Percentiles rank a stretch among this genome's conserved stretches.
Conservation (phyloP, 2,888 invertebrate species). For the Eupithecia tripunctaria region DNA sequence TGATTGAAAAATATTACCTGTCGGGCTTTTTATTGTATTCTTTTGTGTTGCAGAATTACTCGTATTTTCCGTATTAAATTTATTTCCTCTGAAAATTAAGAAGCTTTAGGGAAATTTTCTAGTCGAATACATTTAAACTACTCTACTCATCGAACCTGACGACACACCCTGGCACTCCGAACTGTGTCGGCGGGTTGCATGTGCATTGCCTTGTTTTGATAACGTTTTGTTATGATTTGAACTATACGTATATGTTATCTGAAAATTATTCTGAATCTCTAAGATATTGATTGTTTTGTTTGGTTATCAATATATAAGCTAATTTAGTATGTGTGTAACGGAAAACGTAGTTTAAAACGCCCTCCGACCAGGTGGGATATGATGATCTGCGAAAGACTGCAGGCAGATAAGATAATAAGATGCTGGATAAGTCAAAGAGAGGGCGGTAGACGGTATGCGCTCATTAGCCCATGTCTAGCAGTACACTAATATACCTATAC, state of each 20-base stretch:
- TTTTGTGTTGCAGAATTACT: not conserved
- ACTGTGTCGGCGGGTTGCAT: not conserved
- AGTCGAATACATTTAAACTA: too few species aligned
- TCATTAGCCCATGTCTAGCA: too few species aligned
- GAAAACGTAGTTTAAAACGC: too few species aligned
- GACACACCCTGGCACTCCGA: too few species aligned
- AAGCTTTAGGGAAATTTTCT: not conserved
- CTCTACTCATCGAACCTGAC: too few species aligned
- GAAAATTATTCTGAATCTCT: not conserved
- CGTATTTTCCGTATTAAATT: not conserved
- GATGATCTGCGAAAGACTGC: too few species aligned
- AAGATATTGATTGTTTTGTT: not conserved
- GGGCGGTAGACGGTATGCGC: too few species aligned
- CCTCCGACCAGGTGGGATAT: too few species aligned
- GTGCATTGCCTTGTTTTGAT: not conserved
- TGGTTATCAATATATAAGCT: not conserved
- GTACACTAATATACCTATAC: too few species aligned
- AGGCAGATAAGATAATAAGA: too few species aligned
- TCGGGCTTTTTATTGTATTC: not conserved
- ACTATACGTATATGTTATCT: not conserved
- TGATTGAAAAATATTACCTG: conserved; percentile 1
- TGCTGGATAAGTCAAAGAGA: too few species aligned
- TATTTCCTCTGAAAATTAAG: not conserved
- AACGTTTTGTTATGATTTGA: not conserved
- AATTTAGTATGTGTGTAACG: too few species aligned